These are phyloP conservation scores for Nomia melanderi DNA, from an alignment of 1,140 invertebrate species.

Conservation along the genomic window DNA sequence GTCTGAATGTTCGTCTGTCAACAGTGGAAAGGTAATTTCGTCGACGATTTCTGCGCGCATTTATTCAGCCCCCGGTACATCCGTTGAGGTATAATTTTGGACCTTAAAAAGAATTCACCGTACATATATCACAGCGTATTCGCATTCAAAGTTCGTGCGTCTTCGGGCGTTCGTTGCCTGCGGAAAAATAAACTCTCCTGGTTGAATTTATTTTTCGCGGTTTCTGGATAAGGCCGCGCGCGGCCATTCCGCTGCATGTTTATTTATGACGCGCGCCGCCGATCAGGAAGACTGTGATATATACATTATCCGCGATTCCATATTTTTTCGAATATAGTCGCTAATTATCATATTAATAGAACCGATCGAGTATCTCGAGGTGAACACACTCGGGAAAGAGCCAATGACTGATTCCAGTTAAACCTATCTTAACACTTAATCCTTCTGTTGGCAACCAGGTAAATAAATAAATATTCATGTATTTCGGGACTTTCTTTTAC, in stretches of 20 bases:
- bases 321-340: not conserved
- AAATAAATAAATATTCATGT: too few species aligned
- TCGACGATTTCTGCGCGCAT: too few species aligned
- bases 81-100: not conserved
- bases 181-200: constrained; percentile 20
- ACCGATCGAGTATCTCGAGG: not conserved
- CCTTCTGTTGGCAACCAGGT: too few species aligned
- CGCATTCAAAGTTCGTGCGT: constrained; percentile 8
- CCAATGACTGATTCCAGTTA: not conserved
- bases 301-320: constrained; percentile 3
- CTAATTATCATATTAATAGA: constrained; percentile 37
- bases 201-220: not conserved
- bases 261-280: constrained; percentile 25
- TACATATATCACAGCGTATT: constrained; percentile 8
- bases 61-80: not conserved
- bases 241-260: not conserved
- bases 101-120: constrained; percentile 15
- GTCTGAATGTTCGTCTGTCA: too few species aligned
- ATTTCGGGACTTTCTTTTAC: too few species aligned
- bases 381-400: not conserved
- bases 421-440: not conserved
- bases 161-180: constrained; percentile 25
- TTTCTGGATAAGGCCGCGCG: not conserved
- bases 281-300: constrained; percentile 2
- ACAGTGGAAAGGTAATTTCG: too few species aligned